These are phyloP conservation scores for Vollenhovia emeryi DNA, from an alignment of 1,140 invertebrate genomes.

Conservation along the genomic window DNA sequence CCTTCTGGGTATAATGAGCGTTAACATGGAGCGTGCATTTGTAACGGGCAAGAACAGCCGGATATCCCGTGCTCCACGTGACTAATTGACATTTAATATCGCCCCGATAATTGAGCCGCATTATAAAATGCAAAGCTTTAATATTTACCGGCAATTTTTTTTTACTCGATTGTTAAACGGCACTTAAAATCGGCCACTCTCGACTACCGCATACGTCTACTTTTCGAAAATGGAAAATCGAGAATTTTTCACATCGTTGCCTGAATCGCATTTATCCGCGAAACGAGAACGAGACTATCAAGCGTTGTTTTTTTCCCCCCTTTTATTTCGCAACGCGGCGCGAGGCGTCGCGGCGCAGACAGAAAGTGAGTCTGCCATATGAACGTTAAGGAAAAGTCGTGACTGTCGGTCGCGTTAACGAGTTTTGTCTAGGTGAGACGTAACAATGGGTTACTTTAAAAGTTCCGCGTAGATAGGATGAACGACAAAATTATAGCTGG, in stretches of 20 bases:
- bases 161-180: not conserved
- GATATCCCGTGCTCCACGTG: not conserved
- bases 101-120: not conserved
- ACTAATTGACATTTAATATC: conserved; percentile 6
- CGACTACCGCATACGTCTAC: not conserved
- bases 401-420: conserved; percentile 44
- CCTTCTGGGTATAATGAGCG: conserved; percentile 5
- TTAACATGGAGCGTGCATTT: conserved; percentile 12
- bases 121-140: not conserved
- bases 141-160: conserved; percentile 9
- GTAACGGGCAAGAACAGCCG: conserved; percentile 3
- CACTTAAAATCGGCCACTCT: not conserved
- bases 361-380: not conserved
- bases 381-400: conserved; percentile 14
- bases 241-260: not conserved
- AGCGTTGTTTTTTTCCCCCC: not conserved
- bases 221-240: not conserved
- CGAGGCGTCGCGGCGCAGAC: not conserved
- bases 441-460: conserved; percentile 55
- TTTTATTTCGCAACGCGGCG: not conserved
- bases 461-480: conserved; percentile 46
- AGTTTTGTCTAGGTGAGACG: conserved; percentile 48
- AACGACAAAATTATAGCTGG: conserved; percentile 54
- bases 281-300: not conserved
- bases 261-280: not conserved